A percentile compares a stretch with the other conserved stretches of the same genome.
These are phyloP conservation scores for Drosophila littoralis DNA, from an alignment of 1,140 invertebrate species.

Conservation along the genomic window DNA sequence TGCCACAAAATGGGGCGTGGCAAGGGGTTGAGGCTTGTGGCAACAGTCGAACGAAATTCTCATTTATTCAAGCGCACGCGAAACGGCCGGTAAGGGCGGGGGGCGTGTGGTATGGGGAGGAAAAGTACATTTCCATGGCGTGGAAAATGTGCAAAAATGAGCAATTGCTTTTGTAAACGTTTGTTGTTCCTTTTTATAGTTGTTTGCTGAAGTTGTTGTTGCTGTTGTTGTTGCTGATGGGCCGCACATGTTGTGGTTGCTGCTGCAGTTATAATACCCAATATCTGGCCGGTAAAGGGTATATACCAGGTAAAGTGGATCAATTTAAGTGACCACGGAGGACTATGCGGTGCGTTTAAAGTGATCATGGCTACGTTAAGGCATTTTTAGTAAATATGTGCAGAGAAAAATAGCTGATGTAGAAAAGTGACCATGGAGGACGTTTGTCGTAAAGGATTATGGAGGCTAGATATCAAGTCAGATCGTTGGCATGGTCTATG, in stretches of 20 bases:
- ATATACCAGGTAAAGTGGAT: background rate
- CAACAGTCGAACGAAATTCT: slow-evolving; percentile 33
- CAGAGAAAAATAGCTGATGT: too few species aligned
- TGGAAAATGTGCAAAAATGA: slow-evolving; percentile 74
- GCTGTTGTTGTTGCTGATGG: slow-evolving; percentile 12
- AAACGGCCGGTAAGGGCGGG: background rate
- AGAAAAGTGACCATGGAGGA: too few species aligned
- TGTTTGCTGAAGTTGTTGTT: slow-evolving; percentile 7
- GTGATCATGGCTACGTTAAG: too few species aligned
- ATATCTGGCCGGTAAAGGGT: slow-evolving; percentile 7
- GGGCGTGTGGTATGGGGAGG: background rate
- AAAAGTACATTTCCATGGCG: slow-evolving; percentile 60
- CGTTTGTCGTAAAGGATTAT: too few species aligned
- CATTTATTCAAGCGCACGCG: slow-evolving; percentile 35
- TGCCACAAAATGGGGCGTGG: slow-evolving; percentile 30
- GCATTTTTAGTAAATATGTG: too few species aligned
- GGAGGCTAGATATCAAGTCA: too few species aligned
- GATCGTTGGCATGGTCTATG: too few species aligned
- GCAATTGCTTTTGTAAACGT: slow-evolving; percentile 65
- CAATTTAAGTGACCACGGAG: background rate
- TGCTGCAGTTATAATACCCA: slow-evolving; percentile 42
- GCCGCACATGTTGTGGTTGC: slow-evolving; percentile 34
- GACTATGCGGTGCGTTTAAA: too few species aligned
- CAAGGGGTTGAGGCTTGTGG: background rate
- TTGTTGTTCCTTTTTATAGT: slow-evolving; percentile 26